Base-by-base conservation (phyloP, 2,113 vertebrate genomes). In the Copsychus sechellarum region DNA sequence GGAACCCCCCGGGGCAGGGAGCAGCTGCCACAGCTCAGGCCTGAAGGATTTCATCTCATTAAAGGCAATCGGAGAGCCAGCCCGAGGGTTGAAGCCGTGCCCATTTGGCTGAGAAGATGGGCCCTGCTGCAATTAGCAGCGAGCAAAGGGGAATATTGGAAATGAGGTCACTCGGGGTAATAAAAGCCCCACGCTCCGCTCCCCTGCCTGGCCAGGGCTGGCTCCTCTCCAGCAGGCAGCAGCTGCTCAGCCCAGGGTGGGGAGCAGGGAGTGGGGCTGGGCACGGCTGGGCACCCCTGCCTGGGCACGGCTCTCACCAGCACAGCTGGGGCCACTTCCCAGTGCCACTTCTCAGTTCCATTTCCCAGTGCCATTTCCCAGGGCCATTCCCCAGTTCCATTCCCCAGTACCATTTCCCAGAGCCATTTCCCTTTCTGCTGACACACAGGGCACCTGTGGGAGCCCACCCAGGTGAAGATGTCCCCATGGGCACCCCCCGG, bases 141-240 rank as follows among this genome's bases (percentile, higher is more conserved):
- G 0, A 86, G 69, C 42, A 64, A 94, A 80, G 34, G 43, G 85
- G 85, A 93, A 91, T 67, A 12, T 6, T 80, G 90, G 93, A 93
- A 95, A 96, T 91, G 74, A 96, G 96, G 92, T 96, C 95, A 95
- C 81, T 54, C 8, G 0, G 85, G 93, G 94, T 93, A 94, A 94
- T 92, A 90, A 93, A 95, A 95, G 74, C 64, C 87, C 71, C 2
- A 3, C 3, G 1, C 77, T 85, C 50, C 2, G 5, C 84, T 81
- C 81, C 45, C 58, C 86, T 43, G 88, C 64, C 82, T 80, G 94
- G 74, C 62, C 0, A 0, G 73, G 47, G 51, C 69, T 84, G 91
- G 86, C 86, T 70, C 33, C 51, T 21, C 60, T 71, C 86, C 88
- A 78, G 67, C 6, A 3, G 70, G 70, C 70, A 94, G 70, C 18